These are phyloP conservation scores for Musca vetustissima DNA, from an alignment of 1,140 invertebrate species.

Conservation along the genomic window DNA sequence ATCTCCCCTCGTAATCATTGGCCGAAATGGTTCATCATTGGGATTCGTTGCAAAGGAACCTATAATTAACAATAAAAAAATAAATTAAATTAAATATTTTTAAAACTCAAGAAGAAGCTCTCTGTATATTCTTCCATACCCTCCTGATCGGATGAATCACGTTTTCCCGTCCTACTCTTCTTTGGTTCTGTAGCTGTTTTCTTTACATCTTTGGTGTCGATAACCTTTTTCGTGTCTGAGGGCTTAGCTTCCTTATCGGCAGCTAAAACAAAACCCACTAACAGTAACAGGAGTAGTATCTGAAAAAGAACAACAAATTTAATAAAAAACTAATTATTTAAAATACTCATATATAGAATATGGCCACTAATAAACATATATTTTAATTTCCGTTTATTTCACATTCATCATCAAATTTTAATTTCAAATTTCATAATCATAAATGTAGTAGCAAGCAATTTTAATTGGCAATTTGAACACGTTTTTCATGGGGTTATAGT, in stretches of 20 bases:
- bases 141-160: constrained; percentile 46
- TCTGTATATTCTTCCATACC: constrained; percentile 34
- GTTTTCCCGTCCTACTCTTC: constrained; percentile 46
- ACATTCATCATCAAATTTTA: constrained; percentile 27
- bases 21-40: constrained; percentile 8
- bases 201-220: not conserved
- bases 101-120: too few relatives aligned
- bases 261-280: not conserved
- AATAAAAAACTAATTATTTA: too few relatives aligned
- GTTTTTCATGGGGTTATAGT: too few relatives aligned
- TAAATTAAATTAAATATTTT: too few relatives aligned
- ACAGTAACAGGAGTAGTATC: not conserved
- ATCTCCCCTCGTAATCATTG: not conserved
- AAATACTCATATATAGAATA: too few relatives aligned
- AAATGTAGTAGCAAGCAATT: too few relatives aligned
- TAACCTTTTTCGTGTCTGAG: not conserved
- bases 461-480: too few relatives aligned
- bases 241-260: not conserved
- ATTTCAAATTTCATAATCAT: too few relatives aligned
- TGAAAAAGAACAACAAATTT: not conserved
- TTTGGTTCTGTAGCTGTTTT: constrained; percentile 31
- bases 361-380: too few relatives aligned
- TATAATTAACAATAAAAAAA: not conserved
- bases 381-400: constrained; percentile 18
- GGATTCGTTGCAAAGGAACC: constrained; percentile 1